Base-by-base conservation (phyloP, 2,797 vertebrate genomes). In the Taeniopygia guttata region DNA sequence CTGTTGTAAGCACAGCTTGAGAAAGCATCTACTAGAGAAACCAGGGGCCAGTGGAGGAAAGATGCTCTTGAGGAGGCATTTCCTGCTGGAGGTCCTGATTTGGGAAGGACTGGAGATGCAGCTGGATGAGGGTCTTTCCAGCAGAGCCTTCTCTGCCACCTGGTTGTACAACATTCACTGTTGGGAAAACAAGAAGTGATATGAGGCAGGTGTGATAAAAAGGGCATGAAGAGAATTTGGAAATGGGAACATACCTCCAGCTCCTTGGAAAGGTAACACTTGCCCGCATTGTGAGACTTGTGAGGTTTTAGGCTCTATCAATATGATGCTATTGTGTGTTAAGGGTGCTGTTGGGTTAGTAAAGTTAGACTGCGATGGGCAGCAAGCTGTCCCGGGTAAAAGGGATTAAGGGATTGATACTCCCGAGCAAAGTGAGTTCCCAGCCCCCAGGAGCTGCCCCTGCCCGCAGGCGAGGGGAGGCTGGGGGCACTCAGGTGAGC, bases 291-390 rank as follows among this genome's bases (percentile, higher is more conserved):
- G 80, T 42, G 32, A 45, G 49, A 49, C 34, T 26, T 9, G 7
- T 4, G 60, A 63, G 13, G 17, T 27, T 63, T 76, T 25, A 59
- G 36, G 30, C 56, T 84, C 16, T 4, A 2, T 32, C 18, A 22
- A 0, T 17, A 42, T 11, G 26, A 58, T 18, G 13, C 68, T 4
- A 26, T 2, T 2, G 7, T 3, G 11, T 5, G 1, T 11, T 16
- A 38, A 51, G 20, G 60, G 30, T 56, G 25, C 34, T 48, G 0
- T 21, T 19, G 11, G 14, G 8, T 38, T 73, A 40, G 29, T 25
- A 52, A 74, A 59, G 45, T 15, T 42, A 34, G 42, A 27, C 51
- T 29, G 9, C 0, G 2, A 4, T 0, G 0, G 27, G 45, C 19
- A 84, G 72, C 15, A 66, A 27, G 26, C 40, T 42, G 2, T 73